phyloP scores from a whole-genome alignment of 2,797 vertebrate genomes.

The Hypotaenidia okinawae region DNA sequence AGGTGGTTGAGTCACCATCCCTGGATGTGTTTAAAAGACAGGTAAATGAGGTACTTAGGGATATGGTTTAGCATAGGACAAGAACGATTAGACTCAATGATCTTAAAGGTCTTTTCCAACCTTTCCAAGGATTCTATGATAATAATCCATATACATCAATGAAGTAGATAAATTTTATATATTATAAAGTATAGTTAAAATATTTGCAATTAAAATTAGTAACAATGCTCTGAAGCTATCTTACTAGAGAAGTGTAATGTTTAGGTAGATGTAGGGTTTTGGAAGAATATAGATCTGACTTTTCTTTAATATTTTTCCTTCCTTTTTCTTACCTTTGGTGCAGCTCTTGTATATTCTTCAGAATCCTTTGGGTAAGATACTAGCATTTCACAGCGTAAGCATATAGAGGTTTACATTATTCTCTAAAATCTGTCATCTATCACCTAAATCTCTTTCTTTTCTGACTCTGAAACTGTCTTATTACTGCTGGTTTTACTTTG shows the following conservation, averaged over 20 bases:
- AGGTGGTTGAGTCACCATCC: too few relatives aligned
- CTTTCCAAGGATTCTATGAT: too few relatives aligned
- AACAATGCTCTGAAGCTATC: not conserved
- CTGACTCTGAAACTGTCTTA: not conserved
- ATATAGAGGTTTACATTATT: not conserved
- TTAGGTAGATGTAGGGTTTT: not conserved
- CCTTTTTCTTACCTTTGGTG: not conserved
- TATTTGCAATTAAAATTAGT: not conserved
- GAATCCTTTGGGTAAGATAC: not conserved
- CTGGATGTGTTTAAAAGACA: too few relatives aligned
- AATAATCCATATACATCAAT: not conserved
- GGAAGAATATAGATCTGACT: not conserved
- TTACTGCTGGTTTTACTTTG: not conserved
- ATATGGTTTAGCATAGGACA: too few relatives aligned
- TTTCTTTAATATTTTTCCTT: not conserved
- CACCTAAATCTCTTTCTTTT: not conserved
- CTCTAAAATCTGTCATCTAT: not conserved
- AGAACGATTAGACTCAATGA: too few relatives aligned
- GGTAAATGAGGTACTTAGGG: too few relatives aligned
- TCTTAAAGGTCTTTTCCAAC: too few relatives aligned
- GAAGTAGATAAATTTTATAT: not conserved
- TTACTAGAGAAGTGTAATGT: not conserved
- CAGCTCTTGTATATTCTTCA: not conserved
- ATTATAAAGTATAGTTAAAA: not conserved
- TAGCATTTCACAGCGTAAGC: not conserved